Conservation (phyloP, 2,113 vertebrate species). For the Pipra filicauda region DNA sequence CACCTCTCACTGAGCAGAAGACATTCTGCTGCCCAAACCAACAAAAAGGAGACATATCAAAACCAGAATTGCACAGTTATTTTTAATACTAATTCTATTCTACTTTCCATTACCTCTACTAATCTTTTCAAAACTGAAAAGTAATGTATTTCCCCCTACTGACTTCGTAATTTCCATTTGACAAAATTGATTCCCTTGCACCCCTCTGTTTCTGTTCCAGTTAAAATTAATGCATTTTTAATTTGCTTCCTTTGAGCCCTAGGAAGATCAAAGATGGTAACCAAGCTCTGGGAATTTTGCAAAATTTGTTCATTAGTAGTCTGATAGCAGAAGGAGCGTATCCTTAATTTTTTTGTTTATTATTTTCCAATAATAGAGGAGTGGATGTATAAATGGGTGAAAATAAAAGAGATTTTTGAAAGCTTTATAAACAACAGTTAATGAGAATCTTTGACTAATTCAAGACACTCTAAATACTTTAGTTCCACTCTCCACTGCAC, state of each 20-base stretch:
- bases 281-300: neutral
- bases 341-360: neutral
- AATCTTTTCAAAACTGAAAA: conserved; percentile 3
- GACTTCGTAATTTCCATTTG: conserved; percentile 5
- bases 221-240: conserved; percentile 33
- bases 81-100: neutral
- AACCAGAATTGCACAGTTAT: neutral
- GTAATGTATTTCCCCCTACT: neutral
- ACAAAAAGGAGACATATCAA: neutral
- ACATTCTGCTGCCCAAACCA: neutral
- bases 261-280: conserved; percentile 28
- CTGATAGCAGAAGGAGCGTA: neutral
- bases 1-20: neutral
- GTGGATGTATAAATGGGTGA: neutral
- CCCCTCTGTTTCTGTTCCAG: neutral
- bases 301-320: neutral
- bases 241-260: conserved; percentile 22
- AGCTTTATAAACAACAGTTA: neutral
- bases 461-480: neutral
- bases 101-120: neutral
- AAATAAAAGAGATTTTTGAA: neutral
- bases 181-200: conserved; percentile 14
- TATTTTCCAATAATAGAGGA: neutral
- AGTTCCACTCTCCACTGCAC: neutral
- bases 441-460: neutral